These are phyloP conservation scores for Alcedo quadribrachys DNA, from an alignment of 2,797 vertebrate genomes.

Conservation along the genomic window DNA sequence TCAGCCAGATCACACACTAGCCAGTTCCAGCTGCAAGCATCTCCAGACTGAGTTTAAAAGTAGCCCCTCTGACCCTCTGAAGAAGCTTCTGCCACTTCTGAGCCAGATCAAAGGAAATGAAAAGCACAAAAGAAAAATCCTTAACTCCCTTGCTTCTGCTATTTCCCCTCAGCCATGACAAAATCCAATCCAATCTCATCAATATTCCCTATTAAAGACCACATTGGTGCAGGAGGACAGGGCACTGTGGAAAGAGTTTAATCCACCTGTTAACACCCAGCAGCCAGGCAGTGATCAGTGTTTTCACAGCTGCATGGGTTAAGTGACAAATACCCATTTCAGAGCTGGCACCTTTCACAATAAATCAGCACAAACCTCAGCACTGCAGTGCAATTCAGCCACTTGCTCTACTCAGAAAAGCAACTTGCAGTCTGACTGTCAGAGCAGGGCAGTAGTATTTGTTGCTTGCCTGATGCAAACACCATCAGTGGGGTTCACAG, in stretches of 20 bases:
- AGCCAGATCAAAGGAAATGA: constrained; percentile 6
- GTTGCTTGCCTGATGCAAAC: not conserved
- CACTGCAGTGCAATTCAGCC: not conserved
- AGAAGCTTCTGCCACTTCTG: not conserved
- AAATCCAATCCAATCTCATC: not conserved
- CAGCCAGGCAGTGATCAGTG: not conserved
- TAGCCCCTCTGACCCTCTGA: not conserved
- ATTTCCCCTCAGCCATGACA: not conserved
- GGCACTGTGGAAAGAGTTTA: not conserved
- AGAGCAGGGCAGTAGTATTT: not conserved
- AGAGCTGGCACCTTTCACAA: not conserved
- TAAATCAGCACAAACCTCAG: not conserved
- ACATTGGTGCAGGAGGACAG: not conserved
- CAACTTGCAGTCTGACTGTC: not conserved
- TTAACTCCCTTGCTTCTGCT: not conserved
- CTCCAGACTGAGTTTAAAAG: not conserved
- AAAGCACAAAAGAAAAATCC: not conserved
- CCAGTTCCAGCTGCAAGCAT: not conserved
- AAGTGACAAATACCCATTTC: not conserved
- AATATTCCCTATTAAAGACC: not conserved
- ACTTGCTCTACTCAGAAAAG: not conserved
- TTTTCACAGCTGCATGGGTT: not conserved
- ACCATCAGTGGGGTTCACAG: not conserved
- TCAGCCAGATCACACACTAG: not conserved
- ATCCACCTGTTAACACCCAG: not conserved